Evolutionary conservation across 2,888 invertebrate genomes (phyloP).

Genomic region (Hoplodrina ambigua): DNA sequence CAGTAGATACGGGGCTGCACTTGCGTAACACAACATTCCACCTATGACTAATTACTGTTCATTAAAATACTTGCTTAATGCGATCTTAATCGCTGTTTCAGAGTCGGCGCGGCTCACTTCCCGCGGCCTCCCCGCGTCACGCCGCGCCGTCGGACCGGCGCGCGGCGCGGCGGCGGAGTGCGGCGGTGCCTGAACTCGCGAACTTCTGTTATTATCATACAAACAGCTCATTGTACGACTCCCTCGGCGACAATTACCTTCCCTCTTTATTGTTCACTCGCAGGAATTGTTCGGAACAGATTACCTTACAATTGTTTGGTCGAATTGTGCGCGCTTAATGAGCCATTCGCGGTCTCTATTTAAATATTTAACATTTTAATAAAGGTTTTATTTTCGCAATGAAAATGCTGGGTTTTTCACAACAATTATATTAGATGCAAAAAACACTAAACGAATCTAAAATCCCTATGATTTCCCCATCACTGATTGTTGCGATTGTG

Average conservation of each 20-base stretch:
- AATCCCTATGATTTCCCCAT: too few species aligned
- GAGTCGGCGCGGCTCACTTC: constrained; percentile 26
- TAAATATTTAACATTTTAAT: constrained; percentile 30
- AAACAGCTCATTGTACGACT: constrained; percentile 62
- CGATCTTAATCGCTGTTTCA: constrained; percentile 63
- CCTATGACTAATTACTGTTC: constrained; percentile 68
- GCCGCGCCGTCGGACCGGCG: background rate
- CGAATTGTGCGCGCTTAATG: constrained; percentile 58
- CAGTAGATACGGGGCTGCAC: constrained; percentile 14
- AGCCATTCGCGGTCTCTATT: constrained; percentile 57
- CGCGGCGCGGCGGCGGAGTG: background rate
- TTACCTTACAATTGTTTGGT: constrained; percentile 61
- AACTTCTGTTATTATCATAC: constrained; percentile 55
- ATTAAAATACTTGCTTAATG: constrained; percentile 72
- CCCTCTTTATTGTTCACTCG: constrained; percentile 64
- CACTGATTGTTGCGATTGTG: too few species aligned
- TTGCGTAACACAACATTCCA: constrained; percentile 54
- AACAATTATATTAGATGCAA: background rate
- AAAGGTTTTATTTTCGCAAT: constrained; percentile 2
- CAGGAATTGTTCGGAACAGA: constrained; percentile 55
- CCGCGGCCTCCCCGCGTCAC: constrained; percentile 48
- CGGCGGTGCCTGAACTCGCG: constrained; percentile 28
- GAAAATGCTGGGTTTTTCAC: too few species aligned
- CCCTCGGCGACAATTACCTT: constrained; percentile 63
- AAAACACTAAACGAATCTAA: too few species aligned